phyloP scores from a whole-genome alignment of 2,888 invertebrate genomes.

The Yponomeuta sedellus region DNA sequence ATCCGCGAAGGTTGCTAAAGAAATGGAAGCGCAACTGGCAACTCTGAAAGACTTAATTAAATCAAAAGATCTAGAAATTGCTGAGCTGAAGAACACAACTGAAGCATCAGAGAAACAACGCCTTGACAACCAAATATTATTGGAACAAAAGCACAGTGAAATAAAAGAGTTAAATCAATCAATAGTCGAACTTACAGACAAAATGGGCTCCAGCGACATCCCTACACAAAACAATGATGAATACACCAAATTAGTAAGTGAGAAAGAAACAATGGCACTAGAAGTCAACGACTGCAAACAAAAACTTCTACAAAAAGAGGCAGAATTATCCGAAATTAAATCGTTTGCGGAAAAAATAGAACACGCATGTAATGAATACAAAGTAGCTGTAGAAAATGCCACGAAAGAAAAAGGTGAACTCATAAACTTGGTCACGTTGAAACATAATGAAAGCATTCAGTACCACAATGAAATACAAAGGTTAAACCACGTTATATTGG shows the following conservation, averaged over 20 bases:
- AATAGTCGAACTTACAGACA: constrained; percentile 50
- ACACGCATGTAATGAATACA: constrained; percentile 42
- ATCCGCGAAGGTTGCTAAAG: constrained; percentile 23
- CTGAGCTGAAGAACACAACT: constrained; percentile 32
- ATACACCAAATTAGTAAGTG: constrained; percentile 42
- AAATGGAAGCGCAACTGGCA: constrained; percentile 40
- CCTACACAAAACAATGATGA: constrained; percentile 41
- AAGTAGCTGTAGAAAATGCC: constrained; percentile 41
- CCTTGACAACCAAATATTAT: constrained; percentile 32
- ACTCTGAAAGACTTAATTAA: constrained; percentile 43
- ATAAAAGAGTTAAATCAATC: constrained; percentile 56
- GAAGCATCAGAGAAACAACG: constrained; percentile 36
- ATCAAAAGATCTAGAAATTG: constrained; percentile 41
- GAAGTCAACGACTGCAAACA: constrained; percentile 37
- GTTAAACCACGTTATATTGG: constrained; percentile 77
- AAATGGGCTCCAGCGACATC: constrained; percentile 22
- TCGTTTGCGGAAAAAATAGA: constrained; percentile 37
- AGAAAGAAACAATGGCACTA: constrained; percentile 46
- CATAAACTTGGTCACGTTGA: constrained; percentile 83
- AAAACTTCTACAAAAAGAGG: constrained; percentile 37
- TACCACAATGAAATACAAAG: constrained; percentile 92
- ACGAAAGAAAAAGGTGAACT: constrained; percentile 80
- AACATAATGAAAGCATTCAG: constrained; percentile 89
- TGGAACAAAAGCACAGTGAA: constrained; percentile 51
- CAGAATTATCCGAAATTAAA: constrained; percentile 38